Evolutionary conservation across 2,113 vertebrate genomes (phyloP).

Genomic region (Tragulus kanchil): DNA sequence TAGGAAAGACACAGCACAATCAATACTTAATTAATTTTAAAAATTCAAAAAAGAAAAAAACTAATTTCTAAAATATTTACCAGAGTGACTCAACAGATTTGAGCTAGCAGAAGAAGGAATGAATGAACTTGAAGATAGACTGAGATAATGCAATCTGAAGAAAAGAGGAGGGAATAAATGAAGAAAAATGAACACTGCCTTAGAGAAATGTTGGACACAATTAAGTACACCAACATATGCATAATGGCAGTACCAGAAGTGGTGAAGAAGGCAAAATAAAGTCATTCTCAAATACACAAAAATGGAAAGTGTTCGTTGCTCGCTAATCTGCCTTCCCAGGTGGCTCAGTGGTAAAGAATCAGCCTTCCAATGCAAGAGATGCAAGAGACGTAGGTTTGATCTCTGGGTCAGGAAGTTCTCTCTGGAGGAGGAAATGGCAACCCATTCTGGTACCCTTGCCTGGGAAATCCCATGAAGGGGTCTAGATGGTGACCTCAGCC

Average conservation of each 20-base stretch:
- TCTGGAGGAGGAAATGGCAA: not conserved
- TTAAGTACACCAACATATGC: not conserved
- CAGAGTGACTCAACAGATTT: not conserved
- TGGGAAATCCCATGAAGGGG: not conserved
- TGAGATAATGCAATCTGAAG: not conserved
- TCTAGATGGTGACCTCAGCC: not conserved
- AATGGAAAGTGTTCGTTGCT: not conserved
- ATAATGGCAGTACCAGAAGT: not conserved
- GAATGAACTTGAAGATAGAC: not conserved
- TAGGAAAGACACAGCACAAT: not conserved
- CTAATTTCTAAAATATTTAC: not conserved
- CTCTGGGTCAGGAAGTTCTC: not conserved
- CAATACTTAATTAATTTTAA: not conserved
- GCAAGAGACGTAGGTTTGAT: not conserved
- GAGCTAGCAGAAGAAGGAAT: not conserved
- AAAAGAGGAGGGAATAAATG: not conserved
- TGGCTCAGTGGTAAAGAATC: not conserved
- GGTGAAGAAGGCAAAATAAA: not conserved
- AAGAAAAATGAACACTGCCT: not conserved
- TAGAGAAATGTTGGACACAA: not conserved
- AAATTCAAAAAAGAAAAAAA: not conserved
- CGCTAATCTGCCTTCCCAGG: not conserved
- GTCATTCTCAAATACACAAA: not conserved
- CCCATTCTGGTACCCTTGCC: not conserved
- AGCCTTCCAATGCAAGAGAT: not conserved